Evolutionary conservation across 92 coral and sea anemone species (phyloP), one percentile per base, ranked within the genome.

Genomic region (Zoanthus gigantus): DNA sequence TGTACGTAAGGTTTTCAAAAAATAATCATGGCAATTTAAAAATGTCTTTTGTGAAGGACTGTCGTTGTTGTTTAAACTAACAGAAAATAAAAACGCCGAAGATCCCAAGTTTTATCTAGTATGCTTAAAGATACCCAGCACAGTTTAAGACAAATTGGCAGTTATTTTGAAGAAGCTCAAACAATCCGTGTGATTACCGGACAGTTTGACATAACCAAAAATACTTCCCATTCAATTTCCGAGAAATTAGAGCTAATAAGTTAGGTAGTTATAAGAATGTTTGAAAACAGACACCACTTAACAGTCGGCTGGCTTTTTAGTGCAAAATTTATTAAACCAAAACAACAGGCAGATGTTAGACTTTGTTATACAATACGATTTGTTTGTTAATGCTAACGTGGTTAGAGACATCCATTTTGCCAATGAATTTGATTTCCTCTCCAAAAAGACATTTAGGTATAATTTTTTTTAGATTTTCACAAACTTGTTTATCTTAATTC

Each of bases 191-290:
- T 85, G 89, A 90, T 90, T 78, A 71, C 77, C 63, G 85, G 78
- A 77, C 74, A 78, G 60, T 81, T 56, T 23, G 42, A 37, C 42
- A 23, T 31, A 28, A 30, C 46, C 28, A 86, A 80, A 13, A 37
- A 32, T 58, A 80, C 81, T 88, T 89, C 82, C 87, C 77, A 84
- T 87, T 91, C 87, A 73, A 85, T 88, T 56, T 76, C 82, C 83
- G 75, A 78, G 52, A 83, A 83, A 88, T 91, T 84, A 88, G 60
- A 61, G 18, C 82, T 91, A 88, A 91, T 91, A 69, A 83, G 52
- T 45, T 72, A 80, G 67, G 83, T 88, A 88, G 89, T 91, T 91
- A 77, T 88, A 84, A 67, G 83, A 63, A 73, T 30, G 83, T 78
- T 87, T 77, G 61, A 54, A 85, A 90, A 87, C 45, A 57, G 78